phyloP scores from a whole-genome alignment of 2,888 invertebrate genomes.

The Leucozona laternaria region DNA sequence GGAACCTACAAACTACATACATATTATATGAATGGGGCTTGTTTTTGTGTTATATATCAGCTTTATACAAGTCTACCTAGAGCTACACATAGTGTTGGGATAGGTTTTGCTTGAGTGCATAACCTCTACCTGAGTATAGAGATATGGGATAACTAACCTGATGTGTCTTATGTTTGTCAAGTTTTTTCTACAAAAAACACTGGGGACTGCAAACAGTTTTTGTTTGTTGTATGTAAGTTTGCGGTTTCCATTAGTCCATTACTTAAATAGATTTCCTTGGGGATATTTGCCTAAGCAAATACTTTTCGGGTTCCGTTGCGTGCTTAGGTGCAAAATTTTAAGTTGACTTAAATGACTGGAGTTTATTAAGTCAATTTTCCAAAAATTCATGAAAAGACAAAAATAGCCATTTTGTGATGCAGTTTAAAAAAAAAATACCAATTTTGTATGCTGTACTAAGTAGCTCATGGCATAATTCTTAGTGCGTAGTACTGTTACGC shows the following conservation, averaged over 20 bases:
- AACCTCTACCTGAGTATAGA: constrained; percentile 3
- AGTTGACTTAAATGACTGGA: too few relatives aligned
- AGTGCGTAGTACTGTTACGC: too few relatives aligned
- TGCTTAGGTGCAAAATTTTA: neutral
- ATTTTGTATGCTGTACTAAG: too few relatives aligned
- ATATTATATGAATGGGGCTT: neutral
- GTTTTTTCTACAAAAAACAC: neutral
- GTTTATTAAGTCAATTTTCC: too few relatives aligned
- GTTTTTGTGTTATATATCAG: constrained; percentile 1
- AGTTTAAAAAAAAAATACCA: too few relatives aligned
- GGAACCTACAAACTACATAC: neutral
- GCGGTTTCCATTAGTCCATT: constrained; percentile 27
- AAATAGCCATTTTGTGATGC: too few relatives aligned
- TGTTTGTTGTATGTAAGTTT: constrained; percentile 22
- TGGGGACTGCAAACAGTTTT: constrained; percentile 18
- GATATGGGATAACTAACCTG: too few relatives aligned
- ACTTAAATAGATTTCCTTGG: constrained; percentile 22
- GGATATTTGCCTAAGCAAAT: neutral
- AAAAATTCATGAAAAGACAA: too few relatives aligned
- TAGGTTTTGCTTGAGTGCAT: constrained; percentile 27
- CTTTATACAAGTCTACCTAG: neutral
- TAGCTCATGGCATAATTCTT: too few relatives aligned
- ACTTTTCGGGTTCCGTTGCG: too few relatives aligned
- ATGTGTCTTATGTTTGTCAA: constrained; percentile 6
- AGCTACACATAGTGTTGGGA: neutral